These are phyloP conservation scores for Metopolophium dirhodum DNA, from an alignment of 1,140 invertebrate species.

Conservation along the genomic window DNA sequence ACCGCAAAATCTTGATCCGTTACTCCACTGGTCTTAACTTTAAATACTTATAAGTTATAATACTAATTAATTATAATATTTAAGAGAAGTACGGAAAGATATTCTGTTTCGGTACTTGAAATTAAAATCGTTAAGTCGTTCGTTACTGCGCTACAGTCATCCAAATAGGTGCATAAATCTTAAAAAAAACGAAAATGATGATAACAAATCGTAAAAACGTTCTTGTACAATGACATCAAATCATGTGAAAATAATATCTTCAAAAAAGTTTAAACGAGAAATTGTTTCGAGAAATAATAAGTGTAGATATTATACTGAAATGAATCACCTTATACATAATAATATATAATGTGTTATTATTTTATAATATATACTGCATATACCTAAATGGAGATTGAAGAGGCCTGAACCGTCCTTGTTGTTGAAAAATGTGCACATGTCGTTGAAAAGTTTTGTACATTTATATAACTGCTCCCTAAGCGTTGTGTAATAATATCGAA, in stretches of 20 bases:
- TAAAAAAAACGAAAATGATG: neutral
- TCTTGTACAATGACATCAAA: neutral
- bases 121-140: neutral
- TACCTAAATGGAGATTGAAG: no score
- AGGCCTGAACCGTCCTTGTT: neutral
- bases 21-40: neutral
- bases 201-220: neutral
- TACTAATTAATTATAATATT: neutral
- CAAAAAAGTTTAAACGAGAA: neutral
- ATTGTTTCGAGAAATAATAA: neutral
- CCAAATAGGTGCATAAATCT: neutral
- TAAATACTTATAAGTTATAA: neutral
- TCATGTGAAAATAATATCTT: neutral
- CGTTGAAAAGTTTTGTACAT: neutral
- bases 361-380: neutral
- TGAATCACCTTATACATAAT: neutral
- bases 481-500: constrained; percentile 8
- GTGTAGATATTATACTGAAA: neutral
- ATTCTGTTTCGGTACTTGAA: neutral
- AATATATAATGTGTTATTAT: neutral
- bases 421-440: constrained; percentile 10
- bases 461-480: constrained; percentile 9
- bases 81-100: neutral
- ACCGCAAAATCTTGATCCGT: neutral
- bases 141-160: neutral